Conservation (phyloP, 1,140 invertebrate genomes). For the Nebria ingens region DNA sequence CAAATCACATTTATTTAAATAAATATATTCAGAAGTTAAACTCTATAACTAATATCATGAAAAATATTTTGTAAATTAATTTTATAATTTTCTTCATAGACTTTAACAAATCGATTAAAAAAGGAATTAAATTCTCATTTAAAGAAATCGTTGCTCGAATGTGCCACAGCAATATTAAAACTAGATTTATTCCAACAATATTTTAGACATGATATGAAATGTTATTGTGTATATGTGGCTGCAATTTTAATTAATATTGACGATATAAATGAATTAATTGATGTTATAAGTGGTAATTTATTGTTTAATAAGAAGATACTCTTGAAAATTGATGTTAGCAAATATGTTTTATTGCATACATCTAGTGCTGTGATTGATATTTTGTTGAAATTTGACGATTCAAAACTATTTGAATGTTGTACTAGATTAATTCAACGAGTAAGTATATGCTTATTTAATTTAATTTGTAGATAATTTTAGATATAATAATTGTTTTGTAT, state of each 20-base stretch:
- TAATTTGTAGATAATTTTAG: too few species aligned
- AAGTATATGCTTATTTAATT: slow-evolving; percentile 18
- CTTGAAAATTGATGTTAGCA: slow-evolving; percentile 18
- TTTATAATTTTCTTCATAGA: neutral
- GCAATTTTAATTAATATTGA: slow-evolving; percentile 15
- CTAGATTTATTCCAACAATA: slow-evolving; percentile 21
- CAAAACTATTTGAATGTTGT: slow-evolving; percentile 19
- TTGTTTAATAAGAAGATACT: slow-evolving; percentile 19
- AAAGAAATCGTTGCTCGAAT: neutral
- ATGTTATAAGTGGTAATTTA: slow-evolving; percentile 18
- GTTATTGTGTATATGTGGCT: slow-evolving; percentile 20
- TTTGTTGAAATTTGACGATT: slow-evolving; percentile 16
- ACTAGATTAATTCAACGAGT: slow-evolving; percentile 23
- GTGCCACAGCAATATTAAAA: slow-evolving; percentile 10
- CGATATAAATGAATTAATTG: slow-evolving; percentile 6
- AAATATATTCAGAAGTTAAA: too few species aligned
- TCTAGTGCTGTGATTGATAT: slow-evolving; percentile 17
- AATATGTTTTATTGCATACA: slow-evolving; percentile 19
- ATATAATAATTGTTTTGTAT: neutral
- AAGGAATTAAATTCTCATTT: neutral
- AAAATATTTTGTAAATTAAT: too few species aligned
- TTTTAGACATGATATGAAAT: slow-evolving; percentile 21
- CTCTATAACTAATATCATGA: too few species aligned
- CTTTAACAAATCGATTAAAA: neutral
- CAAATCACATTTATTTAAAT: too few species aligned